A percentile compares a stretch with the other conserved stretches of the same genome.
These are phyloP conservation scores for Stenoptilia bipunctidactyla DNA, from an alignment of 2,888 invertebrate species.

Conservation along the genomic window DNA sequence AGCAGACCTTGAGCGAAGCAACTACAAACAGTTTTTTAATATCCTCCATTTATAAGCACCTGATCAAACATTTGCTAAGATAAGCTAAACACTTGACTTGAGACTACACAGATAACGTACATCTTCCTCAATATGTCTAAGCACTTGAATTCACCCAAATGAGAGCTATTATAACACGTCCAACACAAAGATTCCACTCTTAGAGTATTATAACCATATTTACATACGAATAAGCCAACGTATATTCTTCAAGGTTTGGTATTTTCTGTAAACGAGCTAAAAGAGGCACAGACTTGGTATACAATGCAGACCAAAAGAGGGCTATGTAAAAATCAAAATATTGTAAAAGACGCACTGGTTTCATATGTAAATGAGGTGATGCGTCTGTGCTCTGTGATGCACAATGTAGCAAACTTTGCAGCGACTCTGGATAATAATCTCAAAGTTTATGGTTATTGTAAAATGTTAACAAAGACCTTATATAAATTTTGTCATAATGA, in stretches of 20 bases:
- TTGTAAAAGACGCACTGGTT: slow-evolving; percentile 40
- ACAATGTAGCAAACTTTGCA: too few species aligned
- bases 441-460: too few species aligned
- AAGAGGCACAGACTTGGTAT: slow-evolving; percentile 26
- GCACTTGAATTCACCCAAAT: slow-evolving; percentile 25
- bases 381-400: slow-evolving; percentile 23
- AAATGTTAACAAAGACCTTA: too few species aligned
- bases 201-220: slow-evolving; percentile 12
- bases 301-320: slow-evolving; percentile 30
- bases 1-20: slow-evolving; percentile 39
- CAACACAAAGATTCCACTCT: slow-evolving; percentile 3
- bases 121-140: slow-evolving; percentile 42
- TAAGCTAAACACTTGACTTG: slow-evolving; percentile 64
- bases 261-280: slow-evolving; percentile 25
- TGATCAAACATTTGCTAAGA: slow-evolving; percentile 65
- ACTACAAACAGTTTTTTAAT: slow-evolving; percentile 35
- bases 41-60: slow-evolving; percentile 46
- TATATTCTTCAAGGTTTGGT: slow-evolving; percentile 22
- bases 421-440: too few species aligned
- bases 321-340: slow-evolving; percentile 49
- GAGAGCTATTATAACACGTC: not conserved
- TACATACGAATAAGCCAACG: slow-evolving; percentile 16
- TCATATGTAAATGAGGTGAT: slow-evolving; percentile 45
- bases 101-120: slow-evolving; percentile 47
- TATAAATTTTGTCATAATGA: too few species aligned